Percentiles rank a stretch among this genome's conserved stretches.
These are phyloP conservation scores for Lepidostoma basale DNA, from an alignment of 1,140 invertebrate genomes.

Conservation along the genomic window DNA sequence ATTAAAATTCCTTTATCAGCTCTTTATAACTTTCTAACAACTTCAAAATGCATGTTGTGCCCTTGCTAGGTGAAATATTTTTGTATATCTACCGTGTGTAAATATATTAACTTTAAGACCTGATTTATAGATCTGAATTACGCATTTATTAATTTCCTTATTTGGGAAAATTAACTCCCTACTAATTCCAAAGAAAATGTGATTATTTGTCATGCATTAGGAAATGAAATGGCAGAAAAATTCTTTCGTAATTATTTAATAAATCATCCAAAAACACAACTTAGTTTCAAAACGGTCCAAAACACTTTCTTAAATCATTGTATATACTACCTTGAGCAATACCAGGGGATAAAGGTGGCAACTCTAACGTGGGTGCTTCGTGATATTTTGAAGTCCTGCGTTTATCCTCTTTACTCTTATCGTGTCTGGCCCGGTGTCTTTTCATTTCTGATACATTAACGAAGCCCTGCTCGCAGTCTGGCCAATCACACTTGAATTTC, in stretches of 20 bases:
- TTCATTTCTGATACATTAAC: constrained; percentile 35
- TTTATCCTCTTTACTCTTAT: too few species aligned
- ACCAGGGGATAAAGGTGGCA: too few species aligned
- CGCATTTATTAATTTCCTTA: constrained; percentile 23
- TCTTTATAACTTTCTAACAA: too few species aligned
- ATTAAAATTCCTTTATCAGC: too few species aligned
- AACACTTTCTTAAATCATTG: constrained; percentile 22
- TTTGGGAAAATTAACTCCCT: not conserved
- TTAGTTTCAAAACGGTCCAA: not conserved
- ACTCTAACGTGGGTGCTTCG: too few species aligned
- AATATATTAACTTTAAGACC: not conserved
- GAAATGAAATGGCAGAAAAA: not conserved
- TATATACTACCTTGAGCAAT: too few species aligned
- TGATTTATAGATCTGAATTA: not conserved
- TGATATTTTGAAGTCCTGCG: too few species aligned
- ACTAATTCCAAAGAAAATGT: constrained; percentile 32
- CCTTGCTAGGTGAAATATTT: too few species aligned
- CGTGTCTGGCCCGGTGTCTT: constrained; percentile 27
- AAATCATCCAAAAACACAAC: constrained; percentile 11
- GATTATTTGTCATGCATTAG: constrained; percentile 17
- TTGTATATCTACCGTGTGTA: not conserved
- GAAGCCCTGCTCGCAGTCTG: constrained; percentile 14
- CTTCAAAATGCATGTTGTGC: too few species aligned
- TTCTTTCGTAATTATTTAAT: constrained; percentile 15
- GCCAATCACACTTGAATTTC: constrained; percentile 34